A percentile compares a stretch with the other conserved stretches of the same genome.
These are phyloP conservation scores for Melanotaenia maccullochi DNA, from an alignment of 2,797 vertebrate genomes.

Conservation along the genomic window DNA sequence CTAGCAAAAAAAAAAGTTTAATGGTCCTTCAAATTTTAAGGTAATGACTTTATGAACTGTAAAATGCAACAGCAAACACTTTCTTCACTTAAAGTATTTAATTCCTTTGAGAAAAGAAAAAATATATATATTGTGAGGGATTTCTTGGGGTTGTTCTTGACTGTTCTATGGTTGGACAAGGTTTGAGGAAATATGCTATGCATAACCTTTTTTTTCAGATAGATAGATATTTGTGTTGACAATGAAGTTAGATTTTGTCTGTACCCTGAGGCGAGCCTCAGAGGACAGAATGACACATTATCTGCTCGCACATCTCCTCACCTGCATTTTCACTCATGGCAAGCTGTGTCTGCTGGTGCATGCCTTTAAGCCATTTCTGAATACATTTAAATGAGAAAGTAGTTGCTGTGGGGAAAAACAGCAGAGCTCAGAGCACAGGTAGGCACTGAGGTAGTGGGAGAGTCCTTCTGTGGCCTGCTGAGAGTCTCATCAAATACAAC, in stretches of 20 bases:
- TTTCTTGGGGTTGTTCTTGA: not conserved
- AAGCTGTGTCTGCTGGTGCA: constrained; percentile 47
- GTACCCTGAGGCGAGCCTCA: constrained; percentile 37
- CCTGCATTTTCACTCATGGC: constrained; percentile 53
- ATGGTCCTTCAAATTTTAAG: not conserved
- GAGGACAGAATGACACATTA: constrained; percentile 48
- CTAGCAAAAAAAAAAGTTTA: not conserved
- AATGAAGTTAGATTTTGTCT: constrained; percentile 25
- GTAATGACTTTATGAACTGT: not conserved
- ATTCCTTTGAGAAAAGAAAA: not conserved
- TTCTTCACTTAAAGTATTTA: not conserved
- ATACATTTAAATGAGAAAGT: constrained; percentile 58
- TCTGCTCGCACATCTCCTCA: constrained; percentile 44
- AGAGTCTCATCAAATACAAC: constrained; percentile 68
- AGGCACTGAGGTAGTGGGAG: constrained; percentile 33
- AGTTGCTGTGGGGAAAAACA: not conserved
- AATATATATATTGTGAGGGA: not conserved
- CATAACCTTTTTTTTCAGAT: constrained; percentile 2
- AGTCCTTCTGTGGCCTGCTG: constrained; percentile 61
- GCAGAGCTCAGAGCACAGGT: constrained; percentile 21
- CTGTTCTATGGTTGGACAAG: not conserved
- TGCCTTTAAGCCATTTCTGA: constrained; percentile 59
- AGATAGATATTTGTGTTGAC: constrained; percentile 15
- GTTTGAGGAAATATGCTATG: not conserved
- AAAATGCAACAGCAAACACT: not conserved